Evolutionary conservation across 92 coral and sea anemone species (phyloP), one percentile per base, ranked within the genome.

Genomic region (Plumapathes pennacea): DNA sequence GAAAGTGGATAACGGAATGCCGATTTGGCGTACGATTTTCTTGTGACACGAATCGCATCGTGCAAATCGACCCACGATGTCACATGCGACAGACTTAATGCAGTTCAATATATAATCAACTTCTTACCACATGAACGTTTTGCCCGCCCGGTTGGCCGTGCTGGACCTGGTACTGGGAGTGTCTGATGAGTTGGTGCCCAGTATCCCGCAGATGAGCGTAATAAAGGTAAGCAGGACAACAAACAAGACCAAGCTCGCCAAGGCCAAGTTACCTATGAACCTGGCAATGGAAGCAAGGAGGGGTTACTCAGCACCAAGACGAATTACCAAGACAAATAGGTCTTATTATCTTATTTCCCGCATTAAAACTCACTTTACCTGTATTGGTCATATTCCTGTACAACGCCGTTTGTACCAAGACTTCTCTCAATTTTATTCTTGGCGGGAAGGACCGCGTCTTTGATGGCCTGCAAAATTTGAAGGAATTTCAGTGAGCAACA

Each of bases 151-250:
- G 62, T 82, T 64, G 23, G 89, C 74, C 40, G 66, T 58, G 38
- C 38, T 51, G 55, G 89, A 82, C 78, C 89, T 72, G 32, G 89
- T 75, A 30, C 89, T 82, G 10, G 89, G 89, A 34, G 89, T 82
- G 38, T 82, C 89, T 36, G 80, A 82, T 3, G 71, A 69, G 62
- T 78, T 79, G 67, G 83, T 54, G 20, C 89, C 95, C 25, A 86
- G 74, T 9, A 83, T 71, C 0, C 87, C 84, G 27, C 69, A 71
- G 12, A 56, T 62, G 46, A 70, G 61, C 56, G 70, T 64, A 42
- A 70, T 43, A 41, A 75, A 89, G 0, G 86, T 71, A 23, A 74
- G 45, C 51, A 77, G 73, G 26, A 68, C 73, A 25, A 63, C 76
- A 58, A 73, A 73, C 23, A 80, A 72, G 22, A 72, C 64, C 11